Evolutionary conservation across 1,140 invertebrate genomes (phyloP), one percentile per base, ranked within the genome.

Genomic region (Carcinoscorpius rotundicauda): DNA sequence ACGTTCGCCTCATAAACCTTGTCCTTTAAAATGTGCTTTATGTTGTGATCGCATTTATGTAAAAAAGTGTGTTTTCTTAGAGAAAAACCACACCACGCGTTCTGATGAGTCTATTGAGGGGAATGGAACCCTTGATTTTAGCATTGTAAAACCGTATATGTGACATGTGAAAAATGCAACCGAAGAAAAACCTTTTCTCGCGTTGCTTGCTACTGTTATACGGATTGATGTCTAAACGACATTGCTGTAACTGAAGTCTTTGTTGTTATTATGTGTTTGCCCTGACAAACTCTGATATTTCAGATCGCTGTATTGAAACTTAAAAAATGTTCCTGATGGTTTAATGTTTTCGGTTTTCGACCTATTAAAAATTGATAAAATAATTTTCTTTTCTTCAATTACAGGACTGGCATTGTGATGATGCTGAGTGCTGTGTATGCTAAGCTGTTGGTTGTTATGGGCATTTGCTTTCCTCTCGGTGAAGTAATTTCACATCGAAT

Each of bases 401-500:
- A 59, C 72, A 89, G 90, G 62, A 87, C 91, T 76, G 86, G 87
- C 62, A 77, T 93, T 69, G 87, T 91, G 65, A 88, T 88, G 29
- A 87, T 91, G 11, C 80, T 96, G 62, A 94, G 91, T 70, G 93
- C 92, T 0, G 81, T 96, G 4, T 96, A 97, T 75, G 90, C 89
- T n/a, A 94, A 96, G 76, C 80, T 95, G 4, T 77, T 97, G 61
- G 90, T 96, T 49, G 91, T 96, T 9, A 91, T 95, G 87, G 93
- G 71, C 49, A 85, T 92, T 71, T 91, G 91, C 5, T 93, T 97
- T 79, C 93, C 93, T 59, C 89, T 95, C 83, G 76, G 79, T 6
- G 79, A 81, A 71, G 77, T 77, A 10, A 80, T 80, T 58, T 75
- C 77, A 6, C 69, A 73, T 52, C 66, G 75, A 52, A 72, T 75